These are phyloP conservation scores for Propithecus deckenii DNA, from an alignment of 2,797 vertebrate genomes.

Conservation along the genomic window DNA sequence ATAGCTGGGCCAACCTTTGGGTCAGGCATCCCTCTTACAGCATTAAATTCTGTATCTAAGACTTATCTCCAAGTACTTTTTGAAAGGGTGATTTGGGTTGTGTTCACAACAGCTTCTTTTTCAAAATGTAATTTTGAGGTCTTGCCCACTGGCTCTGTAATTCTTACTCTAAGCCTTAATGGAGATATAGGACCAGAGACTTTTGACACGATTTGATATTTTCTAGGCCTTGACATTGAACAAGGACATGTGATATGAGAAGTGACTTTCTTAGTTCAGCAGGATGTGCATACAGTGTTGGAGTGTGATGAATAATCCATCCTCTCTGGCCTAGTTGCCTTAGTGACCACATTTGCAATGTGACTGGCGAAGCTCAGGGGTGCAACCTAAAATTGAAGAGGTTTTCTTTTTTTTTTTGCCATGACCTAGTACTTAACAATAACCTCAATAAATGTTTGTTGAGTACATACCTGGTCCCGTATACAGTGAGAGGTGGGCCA, in stretches of 20 bases:
- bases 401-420: neutral
- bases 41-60: neutral
- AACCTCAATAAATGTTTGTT: neutral
- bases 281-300: neutral
- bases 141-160: neutral
- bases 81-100: constrained; percentile 5
- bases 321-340: neutral
- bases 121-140: constrained; percentile 33
- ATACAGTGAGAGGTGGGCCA: neutral
- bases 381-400: neutral
- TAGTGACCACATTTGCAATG: neutral
- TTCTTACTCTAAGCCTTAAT: constrained; percentile 11
- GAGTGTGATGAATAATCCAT: neutral
- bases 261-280: neutral
- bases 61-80: constrained; percentile 11
- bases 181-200: neutral
- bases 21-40: neutral
- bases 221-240: constrained; percentile 44
- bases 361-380: neutral
- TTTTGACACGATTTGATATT: neutral
- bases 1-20: neutral
- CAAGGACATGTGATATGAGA: neutral
- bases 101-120: neutral
- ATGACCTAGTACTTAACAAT: neutral
- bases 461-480: neutral